phyloP scores from a whole-genome alignment of 1,140 invertebrate genomes.

The Mycetomoellerius zeteki region DNA sequence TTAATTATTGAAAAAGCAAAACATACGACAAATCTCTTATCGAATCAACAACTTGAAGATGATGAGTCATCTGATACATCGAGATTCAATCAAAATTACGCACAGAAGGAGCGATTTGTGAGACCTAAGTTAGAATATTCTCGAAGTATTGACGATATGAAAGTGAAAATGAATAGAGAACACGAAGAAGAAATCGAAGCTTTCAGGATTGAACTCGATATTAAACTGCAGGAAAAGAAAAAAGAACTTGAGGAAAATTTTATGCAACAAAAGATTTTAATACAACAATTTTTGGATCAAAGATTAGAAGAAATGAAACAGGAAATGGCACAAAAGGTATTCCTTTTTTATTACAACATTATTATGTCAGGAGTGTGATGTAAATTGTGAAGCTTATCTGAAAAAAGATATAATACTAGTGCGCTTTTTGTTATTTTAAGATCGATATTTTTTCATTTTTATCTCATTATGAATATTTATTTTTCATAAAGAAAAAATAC shows the following conservation, averaged over 20 bases:
- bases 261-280: conserved; percentile 85
- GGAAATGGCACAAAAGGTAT: conserved; percentile 82
- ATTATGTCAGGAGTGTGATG: neutral
- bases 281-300: conserved; percentile 84
- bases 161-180: conserved; percentile 65
- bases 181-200: conserved; percentile 75
- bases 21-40: conserved; percentile 71
- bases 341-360: neutral
- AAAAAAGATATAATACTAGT: neutral
- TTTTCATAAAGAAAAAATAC: neutral
- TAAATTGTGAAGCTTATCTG: neutral
- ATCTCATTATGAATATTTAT: neutral
- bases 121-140: conserved; percentile 42
- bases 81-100: conserved; percentile 63
- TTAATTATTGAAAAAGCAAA: conserved; percentile 80
- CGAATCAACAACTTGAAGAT: conserved; percentile 80
- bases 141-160: conserved; percentile 70
- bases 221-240: conserved; percentile 83
- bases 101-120: conserved; percentile 39
- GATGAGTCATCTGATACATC: conserved; percentile 76
- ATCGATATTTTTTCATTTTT: neutral
- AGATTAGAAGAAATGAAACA: conserved; percentile 84
- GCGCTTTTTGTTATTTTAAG: neutral
- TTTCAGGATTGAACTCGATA: conserved; percentile 78
- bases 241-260: conserved; percentile 85